Conservation (phyloP, 2,113 vertebrate species). For the Mesocricetus auratus region DNA sequence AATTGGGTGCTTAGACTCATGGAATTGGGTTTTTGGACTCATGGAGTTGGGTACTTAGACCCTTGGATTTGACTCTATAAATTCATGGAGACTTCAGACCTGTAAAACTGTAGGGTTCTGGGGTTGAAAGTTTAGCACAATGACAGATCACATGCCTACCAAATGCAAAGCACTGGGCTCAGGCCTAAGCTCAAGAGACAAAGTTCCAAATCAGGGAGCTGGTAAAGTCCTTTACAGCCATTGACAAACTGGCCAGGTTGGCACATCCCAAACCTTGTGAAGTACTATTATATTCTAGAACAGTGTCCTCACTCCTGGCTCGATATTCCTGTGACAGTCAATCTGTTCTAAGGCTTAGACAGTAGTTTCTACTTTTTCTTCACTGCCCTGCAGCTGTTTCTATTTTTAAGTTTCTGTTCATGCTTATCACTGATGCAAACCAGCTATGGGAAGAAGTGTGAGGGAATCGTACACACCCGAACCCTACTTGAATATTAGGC, state of each 20-base stretch:
- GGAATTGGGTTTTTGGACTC: neutral
- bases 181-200: neutral
- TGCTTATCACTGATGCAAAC: neutral
- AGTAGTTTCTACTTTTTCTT: neutral
- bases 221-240: neutral
- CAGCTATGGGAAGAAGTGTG: neutral
- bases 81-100: neutral
- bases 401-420: neutral
- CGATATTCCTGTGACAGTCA: neutral
- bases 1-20: neutral
- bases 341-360: neutral
- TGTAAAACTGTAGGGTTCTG: neutral
- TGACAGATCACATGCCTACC: neutral
- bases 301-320: neutral
- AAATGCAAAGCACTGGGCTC: neutral
- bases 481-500: neutral
- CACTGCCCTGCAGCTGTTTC: neutral
- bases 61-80: neutral
- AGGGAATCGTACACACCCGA: neutral
- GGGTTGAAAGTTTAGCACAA: neutral
- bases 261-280: neutral
- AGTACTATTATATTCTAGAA: neutral
- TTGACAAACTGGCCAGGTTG: neutral
- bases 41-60: neutral
- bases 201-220: neutral